Base-by-base conservation (phyloP, 2,797 vertebrate species). In the Morelia viridis region DNA sequence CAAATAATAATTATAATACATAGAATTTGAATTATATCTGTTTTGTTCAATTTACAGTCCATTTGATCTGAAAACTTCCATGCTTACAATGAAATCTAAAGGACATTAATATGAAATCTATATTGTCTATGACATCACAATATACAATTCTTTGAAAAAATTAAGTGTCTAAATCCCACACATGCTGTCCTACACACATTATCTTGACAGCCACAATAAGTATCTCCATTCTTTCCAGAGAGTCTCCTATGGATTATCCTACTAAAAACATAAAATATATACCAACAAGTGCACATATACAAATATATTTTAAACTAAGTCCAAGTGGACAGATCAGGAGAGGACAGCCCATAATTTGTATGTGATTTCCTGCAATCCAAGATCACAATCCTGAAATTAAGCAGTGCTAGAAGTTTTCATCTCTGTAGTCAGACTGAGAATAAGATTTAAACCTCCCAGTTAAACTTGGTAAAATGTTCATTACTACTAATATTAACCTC, bases 61-160 rank as follows among this genome's bases (percentile, higher is more conserved):
- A 85, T 35, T 35, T 56, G 61, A 68, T 85, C 6, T 89, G 80
- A 89, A 89, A 92, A 61, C 19, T 35, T 53, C 56, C 56, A 89
- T 83, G 88, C 46, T n/a, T 35, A 88, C 57, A 90, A 64, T 84
- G 83, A 86, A 76, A 89, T 7, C 80, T 76, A 86, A 92, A 86
- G 56, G 28, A 76, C 41, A 83, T 88, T 92, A 83, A 41, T 60
- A 15, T 85, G 88, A 89, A 90, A 89, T n/a, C n/a, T 87, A 4
- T 62, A 60, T 31, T 61, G 46, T 5, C 57, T 62, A 76, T 53
- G 91, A 85, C 11, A 56, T 26, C 24, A 50, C 85, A 61, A 60
- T 10, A 31, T 3, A 22, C 24, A 90, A 76, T 57, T 41, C n/a
- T 58, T 41, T 90, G 28, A 89, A 76, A 22, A 71, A 61, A 92